Percentiles rank a stretch among this genome's conserved stretches.
phyloP scores from a whole-genome alignment of 2,888 invertebrate species.

The Phoenoteleia sp. region DNA sequence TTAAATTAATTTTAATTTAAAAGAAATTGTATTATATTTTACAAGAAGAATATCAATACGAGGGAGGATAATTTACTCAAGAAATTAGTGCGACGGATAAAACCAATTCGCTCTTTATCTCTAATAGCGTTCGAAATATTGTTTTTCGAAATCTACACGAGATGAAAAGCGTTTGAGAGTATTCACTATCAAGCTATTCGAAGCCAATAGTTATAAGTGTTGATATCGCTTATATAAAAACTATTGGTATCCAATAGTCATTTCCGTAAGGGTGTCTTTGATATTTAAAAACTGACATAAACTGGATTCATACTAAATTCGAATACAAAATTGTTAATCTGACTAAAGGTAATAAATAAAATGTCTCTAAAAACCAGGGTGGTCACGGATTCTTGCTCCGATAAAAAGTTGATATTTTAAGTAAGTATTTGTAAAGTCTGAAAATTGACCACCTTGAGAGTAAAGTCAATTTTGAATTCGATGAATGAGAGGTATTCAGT shows the following conservation, averaged over 20 bases:
- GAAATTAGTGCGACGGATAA: too few relatives aligned
- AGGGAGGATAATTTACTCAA: too few relatives aligned
- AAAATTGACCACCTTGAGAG: slow-evolving; percentile 8
- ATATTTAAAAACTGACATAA: background rate
- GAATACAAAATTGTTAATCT: slow-evolving; percentile 16
- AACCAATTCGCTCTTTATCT: slow-evolving; percentile 43
- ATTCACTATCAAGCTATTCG: slow-evolving; percentile 47
- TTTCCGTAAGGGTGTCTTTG: slow-evolving; percentile 49
- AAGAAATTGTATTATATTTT: too few relatives aligned
- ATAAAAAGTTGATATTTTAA: too few relatives aligned
- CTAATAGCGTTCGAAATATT: slow-evolving; percentile 29
- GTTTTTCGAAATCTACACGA: slow-evolving; percentile 20
- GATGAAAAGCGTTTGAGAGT: slow-evolving; percentile 26
- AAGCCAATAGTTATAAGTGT: slow-evolving; percentile 40
- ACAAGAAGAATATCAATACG: too few relatives aligned
- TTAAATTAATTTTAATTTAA: too few relatives aligned
- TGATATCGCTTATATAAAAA: slow-evolving; percentile 2
- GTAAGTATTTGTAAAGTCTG: too few relatives aligned
- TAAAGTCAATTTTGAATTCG: background rate
- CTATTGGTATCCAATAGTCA: slow-evolving; percentile 56
- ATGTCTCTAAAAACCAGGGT: background rate
- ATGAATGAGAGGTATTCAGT: background rate
- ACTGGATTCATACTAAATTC: slow-evolving; percentile 8
- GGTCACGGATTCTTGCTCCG: too few relatives aligned
- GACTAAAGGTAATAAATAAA: background rate